Base-by-base conservation (phyloP, 2,113 vertebrate genomes). In the Nicator chloris region DNA sequence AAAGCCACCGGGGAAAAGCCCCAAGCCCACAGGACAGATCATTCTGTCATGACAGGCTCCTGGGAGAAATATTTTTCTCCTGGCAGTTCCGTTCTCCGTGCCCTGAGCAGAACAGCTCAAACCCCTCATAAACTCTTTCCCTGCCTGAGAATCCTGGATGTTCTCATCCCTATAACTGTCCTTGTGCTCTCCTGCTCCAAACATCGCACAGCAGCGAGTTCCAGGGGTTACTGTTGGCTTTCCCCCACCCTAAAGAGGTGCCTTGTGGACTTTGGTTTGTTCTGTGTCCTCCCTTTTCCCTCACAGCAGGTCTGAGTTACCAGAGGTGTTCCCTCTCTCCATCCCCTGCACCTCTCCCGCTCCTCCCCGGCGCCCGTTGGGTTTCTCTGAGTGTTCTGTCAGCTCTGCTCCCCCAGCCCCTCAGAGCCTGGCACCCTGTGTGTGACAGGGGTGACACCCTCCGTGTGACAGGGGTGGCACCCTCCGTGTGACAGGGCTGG, bases 201-300 rank as follows among this genome's bases (percentile, higher is more conserved):
- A 2, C 8, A 1, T 1, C 47, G 9, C 2, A 24, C 49, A 76
- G 79, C 63, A 53, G 71, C 1, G 28, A 63, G 39, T 42, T 50
- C 82, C 70, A 10, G 45, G 11, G 42, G 21, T 33, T 22, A 4
- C 4, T 2, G 4, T 1, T 5, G 16, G 2, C 8, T 71, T 50
- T 31, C 2, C 7, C 8, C 28, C 5, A 7, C 3, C 54, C 15
- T 1, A 0, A 12, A 28, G 47, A 3, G 24, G 2, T 1, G 1
- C 16, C 85, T 7, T 21, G 12, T 54, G 59, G 16, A 17, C 1
- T 49, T 9, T 4, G 7, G 45, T 17, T 44, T 13, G 21, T n/a
- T n/a, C 11, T 30, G 26, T 2, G 0, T 6, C 53, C 30, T 63
- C 21, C 8, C 35, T 13, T 28, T n/a, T 16, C 2, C 5, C 3